Conservation (phyloP, 2,113 vertebrate genomes). For the Boulengeromyrus knoepffleri region DNA sequence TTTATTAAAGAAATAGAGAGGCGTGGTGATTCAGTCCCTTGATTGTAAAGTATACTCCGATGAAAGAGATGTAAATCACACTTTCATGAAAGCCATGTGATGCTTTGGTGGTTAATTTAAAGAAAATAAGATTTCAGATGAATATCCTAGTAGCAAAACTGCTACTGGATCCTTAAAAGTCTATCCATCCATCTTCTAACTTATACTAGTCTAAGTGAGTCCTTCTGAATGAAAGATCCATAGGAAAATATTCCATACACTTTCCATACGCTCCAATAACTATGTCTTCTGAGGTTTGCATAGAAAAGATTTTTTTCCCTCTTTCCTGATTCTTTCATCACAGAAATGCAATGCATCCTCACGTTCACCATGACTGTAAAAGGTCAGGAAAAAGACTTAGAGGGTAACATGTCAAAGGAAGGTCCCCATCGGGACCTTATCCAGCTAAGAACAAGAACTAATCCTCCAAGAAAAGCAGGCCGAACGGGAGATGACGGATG, state of each 20-base stretch:
- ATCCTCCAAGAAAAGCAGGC: conserved; percentile 46
- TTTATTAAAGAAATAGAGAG: background rate
- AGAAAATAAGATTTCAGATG: background rate
- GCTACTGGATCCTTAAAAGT: background rate
- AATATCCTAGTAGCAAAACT: background rate
- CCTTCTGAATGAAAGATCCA: background rate
- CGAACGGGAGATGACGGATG: conserved; percentile 18
- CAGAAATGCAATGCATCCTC: background rate
- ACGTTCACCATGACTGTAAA: background rate
- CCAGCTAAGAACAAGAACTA: conserved; percentile 23
- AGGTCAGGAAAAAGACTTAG: conserved; percentile 39
- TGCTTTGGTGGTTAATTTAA: background rate
- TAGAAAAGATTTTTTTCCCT: background rate
- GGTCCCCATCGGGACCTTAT: conserved; percentile 53
- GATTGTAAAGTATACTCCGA: background rate
- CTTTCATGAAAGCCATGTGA: background rate
- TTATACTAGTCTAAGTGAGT: background rate
- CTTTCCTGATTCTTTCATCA: background rate
- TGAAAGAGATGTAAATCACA: background rate
- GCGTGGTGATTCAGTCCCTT: background rate
- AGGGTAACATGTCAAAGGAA: conserved; percentile 38
- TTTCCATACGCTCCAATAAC: background rate
- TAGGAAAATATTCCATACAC: background rate
- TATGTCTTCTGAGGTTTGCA: background rate
- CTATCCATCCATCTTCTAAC: background rate